Conservation (phyloP, 2,797 vertebrate species). For the Peromyscus eremicus region DNA sequence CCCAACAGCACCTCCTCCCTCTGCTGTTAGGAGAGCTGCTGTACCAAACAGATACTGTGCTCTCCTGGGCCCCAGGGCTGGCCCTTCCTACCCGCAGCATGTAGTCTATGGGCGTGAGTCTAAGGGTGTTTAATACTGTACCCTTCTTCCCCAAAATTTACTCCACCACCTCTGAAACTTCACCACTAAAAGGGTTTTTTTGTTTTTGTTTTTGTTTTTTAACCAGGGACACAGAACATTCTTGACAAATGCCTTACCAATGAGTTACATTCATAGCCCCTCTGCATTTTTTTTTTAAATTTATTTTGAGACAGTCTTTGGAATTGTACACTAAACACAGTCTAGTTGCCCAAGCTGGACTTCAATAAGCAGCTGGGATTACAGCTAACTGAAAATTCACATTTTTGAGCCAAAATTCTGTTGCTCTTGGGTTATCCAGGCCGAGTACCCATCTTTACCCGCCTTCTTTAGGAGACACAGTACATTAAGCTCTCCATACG, state of each 20-base stretch:
- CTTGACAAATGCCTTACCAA: neutral
- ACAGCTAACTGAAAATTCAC: neutral
- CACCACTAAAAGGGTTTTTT: neutral
- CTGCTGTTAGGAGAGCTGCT: neutral
- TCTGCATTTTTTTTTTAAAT: neutral
- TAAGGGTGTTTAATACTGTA: neutral
- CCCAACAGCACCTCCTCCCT: neutral
- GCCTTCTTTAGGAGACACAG: neutral
- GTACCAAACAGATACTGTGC: neutral
- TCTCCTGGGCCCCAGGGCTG: neutral
- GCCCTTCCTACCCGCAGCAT: neutral
- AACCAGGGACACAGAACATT: too few species aligned
- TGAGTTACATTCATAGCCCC: neutral
- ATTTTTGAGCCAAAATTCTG: neutral
- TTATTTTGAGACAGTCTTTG: neutral
- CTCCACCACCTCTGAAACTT: conserved; percentile 16
- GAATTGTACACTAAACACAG: too few species aligned
- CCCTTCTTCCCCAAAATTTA: neutral
- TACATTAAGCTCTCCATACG: neutral
- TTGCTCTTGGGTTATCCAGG: neutral
- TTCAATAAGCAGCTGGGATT: neutral
- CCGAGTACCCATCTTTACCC: neutral
- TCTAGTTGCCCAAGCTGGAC: neutral
- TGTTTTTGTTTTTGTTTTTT: neutral
- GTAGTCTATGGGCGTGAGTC: neutral